These are phyloP conservation scores for Hypselothyrea guttata DNA, from an alignment of 2,888 invertebrate genomes.

Conservation along the genomic window DNA sequence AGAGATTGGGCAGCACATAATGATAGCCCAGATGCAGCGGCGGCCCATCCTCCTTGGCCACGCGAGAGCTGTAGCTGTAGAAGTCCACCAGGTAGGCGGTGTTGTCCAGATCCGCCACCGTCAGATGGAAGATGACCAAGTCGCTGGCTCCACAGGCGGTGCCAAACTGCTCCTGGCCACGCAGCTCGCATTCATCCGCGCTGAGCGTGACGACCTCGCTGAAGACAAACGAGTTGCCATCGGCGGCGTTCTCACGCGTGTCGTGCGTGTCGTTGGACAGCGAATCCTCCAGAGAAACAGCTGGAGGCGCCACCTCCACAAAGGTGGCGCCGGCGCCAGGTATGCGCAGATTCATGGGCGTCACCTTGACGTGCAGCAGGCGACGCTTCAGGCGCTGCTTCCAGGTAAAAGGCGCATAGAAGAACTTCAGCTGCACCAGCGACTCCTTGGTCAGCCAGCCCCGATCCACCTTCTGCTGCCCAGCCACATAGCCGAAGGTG, in stretches of 20 bases:
- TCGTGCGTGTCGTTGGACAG: constrained; percentile 84
- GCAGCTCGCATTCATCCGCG: constrained; percentile 86
- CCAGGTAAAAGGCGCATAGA: constrained; percentile 90
- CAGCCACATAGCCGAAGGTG: constrained; percentile 85
- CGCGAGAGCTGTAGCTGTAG: constrained; percentile 88
- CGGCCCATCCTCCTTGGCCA: constrained; percentile 85
- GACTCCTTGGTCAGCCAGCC: constrained; percentile 94
- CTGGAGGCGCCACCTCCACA: constrained; percentile 30
- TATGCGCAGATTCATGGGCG: constrained; percentile 87
- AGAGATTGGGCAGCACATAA: constrained; percentile 92
- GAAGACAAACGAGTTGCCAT: constrained; percentile 82
- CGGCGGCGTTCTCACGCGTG: constrained; percentile 84
- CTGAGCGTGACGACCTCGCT: constrained; percentile 88
- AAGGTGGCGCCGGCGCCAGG: constrained; percentile 73
- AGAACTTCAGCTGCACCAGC: constrained; percentile 92
- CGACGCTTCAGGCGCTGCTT: constrained; percentile 88
- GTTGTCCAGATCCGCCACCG: constrained; percentile 87
- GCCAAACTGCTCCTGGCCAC: constrained; percentile 92
- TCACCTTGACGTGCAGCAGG: constrained; percentile 88
- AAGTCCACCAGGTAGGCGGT: constrained; percentile 93
- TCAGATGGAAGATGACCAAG: constrained; percentile 90
- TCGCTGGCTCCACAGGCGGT: constrained; percentile 88
- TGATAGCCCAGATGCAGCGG: constrained; percentile 95
- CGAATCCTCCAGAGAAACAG: constrained; percentile 85
- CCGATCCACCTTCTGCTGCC: constrained; percentile 86